Conservation (phyloP, 1,140 invertebrate genomes). For the Acromyrmex charruanus region DNA sequence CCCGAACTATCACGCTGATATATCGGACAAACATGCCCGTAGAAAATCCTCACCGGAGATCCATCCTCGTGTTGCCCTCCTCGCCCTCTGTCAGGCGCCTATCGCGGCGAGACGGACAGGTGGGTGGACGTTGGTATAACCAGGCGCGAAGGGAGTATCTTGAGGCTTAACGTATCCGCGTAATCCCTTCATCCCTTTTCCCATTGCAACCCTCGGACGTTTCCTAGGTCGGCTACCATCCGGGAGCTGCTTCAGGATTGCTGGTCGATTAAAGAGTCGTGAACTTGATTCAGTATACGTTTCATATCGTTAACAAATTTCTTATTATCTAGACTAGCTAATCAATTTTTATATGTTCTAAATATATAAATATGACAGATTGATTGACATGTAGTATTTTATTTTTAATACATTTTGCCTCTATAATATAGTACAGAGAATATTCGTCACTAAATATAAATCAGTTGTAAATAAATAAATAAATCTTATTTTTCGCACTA, state of each 20-base stretch:
- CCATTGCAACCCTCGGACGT: constrained; percentile 75
- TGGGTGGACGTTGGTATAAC: constrained; percentile 77
- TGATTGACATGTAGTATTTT: not conserved
- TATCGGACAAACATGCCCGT: constrained; percentile 72
- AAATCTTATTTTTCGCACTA: no score
- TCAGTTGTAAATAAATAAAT: no score
- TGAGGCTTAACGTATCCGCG: constrained; percentile 80
- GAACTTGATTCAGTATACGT: not conserved
- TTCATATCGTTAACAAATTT: constrained; percentile 33
- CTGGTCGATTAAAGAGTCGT: constrained; percentile 40
- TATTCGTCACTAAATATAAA: no score
- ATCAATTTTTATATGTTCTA: not conserved
- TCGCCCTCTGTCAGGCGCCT: constrained; percentile 64
- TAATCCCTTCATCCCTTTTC: constrained; percentile 83
- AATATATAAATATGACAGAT: not conserved
- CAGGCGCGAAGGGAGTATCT: constrained; percentile 77
- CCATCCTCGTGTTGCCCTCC: constrained; percentile 64
- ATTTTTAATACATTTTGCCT: not conserved
- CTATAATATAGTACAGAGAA: not conserved
- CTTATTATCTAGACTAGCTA: not conserved
- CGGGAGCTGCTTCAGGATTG: constrained; percentile 35
- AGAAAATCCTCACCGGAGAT: constrained; percentile 71
- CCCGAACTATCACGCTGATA: constrained; percentile 66
- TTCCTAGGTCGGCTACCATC: constrained; percentile 68
- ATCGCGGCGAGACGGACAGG: constrained; percentile 77